Evolutionary conservation across 2,888 invertebrate genomes (phyloP).

Genomic region (Nemotelus nigrinus): DNA sequence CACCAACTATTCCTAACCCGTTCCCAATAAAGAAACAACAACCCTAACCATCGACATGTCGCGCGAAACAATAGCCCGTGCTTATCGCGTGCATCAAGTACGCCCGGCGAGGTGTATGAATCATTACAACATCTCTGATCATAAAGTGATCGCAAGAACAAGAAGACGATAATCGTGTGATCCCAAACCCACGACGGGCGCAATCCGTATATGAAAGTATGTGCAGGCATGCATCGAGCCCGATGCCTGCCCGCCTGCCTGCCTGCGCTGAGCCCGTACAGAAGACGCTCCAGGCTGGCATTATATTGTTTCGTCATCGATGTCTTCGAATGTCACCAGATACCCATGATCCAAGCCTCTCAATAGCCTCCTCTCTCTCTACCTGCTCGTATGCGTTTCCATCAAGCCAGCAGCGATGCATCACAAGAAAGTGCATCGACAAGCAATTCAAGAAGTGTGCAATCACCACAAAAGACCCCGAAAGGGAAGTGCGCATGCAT

Average conservation of each 20-base stretch:
- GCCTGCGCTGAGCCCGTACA: not conserved
- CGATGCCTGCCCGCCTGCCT: not conserved
- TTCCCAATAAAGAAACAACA: not conserved
- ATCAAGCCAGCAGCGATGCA: not conserved
- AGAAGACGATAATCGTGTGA: conserved; percentile 9
- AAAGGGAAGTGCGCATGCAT: conserved; percentile 49
- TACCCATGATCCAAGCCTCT: not conserved
- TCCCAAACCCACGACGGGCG: not conserved
- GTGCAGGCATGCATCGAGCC: conserved; percentile 13
- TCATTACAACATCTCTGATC: conserved; percentile 36
- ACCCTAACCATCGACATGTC: conserved; percentile 12
- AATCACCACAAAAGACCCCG: conserved; percentile 40
- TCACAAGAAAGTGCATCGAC: conserved; percentile 20
- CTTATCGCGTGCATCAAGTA: conserved; percentile 48
- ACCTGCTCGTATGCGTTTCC: not conserved
- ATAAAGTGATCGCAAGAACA: conserved; percentile 15
- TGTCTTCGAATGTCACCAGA: conserved; percentile 30
- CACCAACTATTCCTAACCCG: too few relatives aligned
- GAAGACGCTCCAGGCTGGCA: conserved; percentile 31
- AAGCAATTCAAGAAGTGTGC: conserved; percentile 38
- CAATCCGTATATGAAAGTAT: not conserved
- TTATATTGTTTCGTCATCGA: conserved; percentile 15
- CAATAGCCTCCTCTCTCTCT: not conserved
- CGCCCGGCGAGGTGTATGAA: conserved; percentile 36
- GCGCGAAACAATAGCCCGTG: conserved; percentile 47